Evolutionary conservation across 2,113 vertebrate species (phyloP).

Genomic region (Anolis carolinensis): DNA sequence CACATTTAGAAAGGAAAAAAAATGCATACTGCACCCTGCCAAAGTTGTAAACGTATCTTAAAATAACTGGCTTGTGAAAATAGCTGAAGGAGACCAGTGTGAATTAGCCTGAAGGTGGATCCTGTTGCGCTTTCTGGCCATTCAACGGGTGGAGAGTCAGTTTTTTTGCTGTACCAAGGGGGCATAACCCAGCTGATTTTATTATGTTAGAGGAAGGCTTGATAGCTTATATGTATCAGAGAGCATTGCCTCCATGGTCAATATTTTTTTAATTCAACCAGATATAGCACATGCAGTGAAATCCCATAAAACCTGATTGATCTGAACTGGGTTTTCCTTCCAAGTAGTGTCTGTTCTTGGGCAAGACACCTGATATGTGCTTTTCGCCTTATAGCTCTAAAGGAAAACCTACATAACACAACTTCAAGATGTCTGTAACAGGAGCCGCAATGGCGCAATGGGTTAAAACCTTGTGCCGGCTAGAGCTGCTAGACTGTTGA

Average conservation of each 20-base stretch:
- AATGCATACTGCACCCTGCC: background rate
- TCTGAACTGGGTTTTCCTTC: background rate
- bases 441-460: too few relatives aligned
- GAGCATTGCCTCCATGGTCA: background rate
- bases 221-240: background rate
- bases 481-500: too few relatives aligned
- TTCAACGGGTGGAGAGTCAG: too few relatives aligned
- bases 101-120: background rate
- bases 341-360: background rate
- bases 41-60: background rate
- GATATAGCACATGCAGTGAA: too few relatives aligned
- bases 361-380: too few relatives aligned
- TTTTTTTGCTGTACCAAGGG: background rate
- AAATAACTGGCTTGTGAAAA: background rate
- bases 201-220: background rate
- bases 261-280: too few relatives aligned
- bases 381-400: too few relatives aligned
- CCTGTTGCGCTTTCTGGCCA: background rate
- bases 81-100: background rate
- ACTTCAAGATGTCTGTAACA: too few relatives aligned
- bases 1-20: background rate
- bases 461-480: too few relatives aligned
- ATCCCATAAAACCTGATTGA: background rate
- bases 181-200: background rate
- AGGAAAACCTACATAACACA: too few relatives aligned